Evolutionary conservation across 2,888 invertebrate species (phyloP), one percentile per base, ranked within the genome.

Genomic region (Drosophila cognata): DNA sequence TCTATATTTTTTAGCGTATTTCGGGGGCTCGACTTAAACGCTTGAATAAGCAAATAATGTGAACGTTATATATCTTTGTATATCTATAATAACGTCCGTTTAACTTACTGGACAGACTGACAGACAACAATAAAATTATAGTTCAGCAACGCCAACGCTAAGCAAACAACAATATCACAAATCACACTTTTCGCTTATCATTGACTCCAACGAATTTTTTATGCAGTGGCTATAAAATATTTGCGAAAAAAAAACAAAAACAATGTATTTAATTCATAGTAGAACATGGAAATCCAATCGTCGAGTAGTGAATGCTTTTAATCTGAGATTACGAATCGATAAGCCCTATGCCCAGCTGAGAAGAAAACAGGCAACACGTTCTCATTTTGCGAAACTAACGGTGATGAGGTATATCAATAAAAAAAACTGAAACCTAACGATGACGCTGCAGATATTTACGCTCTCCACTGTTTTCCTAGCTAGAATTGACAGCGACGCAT

Each of bases 401-500:
- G 77, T 81, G 87, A 87, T 86, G 68, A 33, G 50, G 71, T 82
- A 80, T 41, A 69, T 62, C 29, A 64, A 60, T 25, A 56, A 71
- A 75, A 82, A 77, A 66, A 25, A 46, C 41, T 72, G 76, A 86
- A 74, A 88, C 79, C 88, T 88, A 81, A 88, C 78, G 87, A 88
- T 88, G 87, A 88, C 89, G 48, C 13, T 65, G 80, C 87, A 85
- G 10, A 77, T 68, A 80, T 57, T 61, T 51, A 65, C 61, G 71
- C 51, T 71, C 48, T 46, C 21, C 71, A 53, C 82, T 75, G 79
- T 70, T 81, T 84, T 58, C 57, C 28, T 16, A 38, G 48, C 55
- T 58, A 56, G 65, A 50, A 67, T 62, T 33, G 43, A 61, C 67
- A 62, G 29, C 71, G 35, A 28, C 63, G 38, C 52, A 48, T 21